Percentiles rank a stretch among this genome's conserved stretches.
phyloP scores from a whole-genome alignment of 2,797 vertebrate species.

The Pseudochirops corinnae region DNA sequence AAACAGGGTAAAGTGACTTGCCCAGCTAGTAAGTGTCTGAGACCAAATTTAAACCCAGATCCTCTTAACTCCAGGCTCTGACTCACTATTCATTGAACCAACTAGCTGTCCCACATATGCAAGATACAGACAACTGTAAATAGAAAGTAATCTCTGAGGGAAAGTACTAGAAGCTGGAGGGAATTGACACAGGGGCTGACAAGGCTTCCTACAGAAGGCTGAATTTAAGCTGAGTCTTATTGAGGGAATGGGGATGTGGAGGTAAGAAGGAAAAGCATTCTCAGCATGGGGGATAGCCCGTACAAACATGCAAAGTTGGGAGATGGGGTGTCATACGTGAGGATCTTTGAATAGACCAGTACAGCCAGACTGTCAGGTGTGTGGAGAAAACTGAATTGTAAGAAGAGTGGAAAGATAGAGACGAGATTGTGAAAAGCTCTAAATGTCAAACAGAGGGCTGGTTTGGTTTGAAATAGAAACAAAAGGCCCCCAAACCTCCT shows the following conservation, averaged over 20 bases:
- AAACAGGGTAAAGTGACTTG: neutral
- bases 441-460: no score
- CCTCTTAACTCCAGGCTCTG: neutral
- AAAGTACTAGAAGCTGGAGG: neutral
- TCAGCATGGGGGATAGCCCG: neutral
- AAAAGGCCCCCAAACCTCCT: neutral
- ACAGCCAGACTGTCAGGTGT: neutral
- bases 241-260: neutral
- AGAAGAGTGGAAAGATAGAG: neutral
- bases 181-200: neutral
- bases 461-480: neutral
- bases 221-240: neutral
- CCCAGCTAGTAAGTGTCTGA: neutral
- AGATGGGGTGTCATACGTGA: neutral
- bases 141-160: neutral
- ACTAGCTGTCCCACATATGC: neutral
- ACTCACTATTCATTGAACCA: neutral
- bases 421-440: neutral
- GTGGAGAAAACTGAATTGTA: neutral
- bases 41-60: neutral
- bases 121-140: neutral
- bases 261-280: neutral
- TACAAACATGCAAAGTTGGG: neutral
- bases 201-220: neutral
- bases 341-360: neutral